Evolutionary conservation across 2,113 vertebrate species (phyloP), one percentile per base, ranked within the genome.

Genomic region (Pelvicachromis taeniatus): DNA sequence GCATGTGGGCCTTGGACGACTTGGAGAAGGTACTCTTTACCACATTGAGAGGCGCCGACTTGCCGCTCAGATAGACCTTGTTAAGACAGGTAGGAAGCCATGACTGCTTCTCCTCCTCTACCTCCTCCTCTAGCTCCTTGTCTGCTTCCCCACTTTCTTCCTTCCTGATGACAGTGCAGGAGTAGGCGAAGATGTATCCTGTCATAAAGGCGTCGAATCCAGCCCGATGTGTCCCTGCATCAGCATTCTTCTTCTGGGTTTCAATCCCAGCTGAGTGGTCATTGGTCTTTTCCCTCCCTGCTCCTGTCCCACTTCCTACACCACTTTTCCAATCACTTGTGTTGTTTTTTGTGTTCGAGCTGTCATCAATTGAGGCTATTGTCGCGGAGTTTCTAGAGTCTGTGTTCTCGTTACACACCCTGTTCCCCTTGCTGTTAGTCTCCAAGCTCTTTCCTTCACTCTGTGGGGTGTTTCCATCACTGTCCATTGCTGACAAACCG

Each of bases 131-230:
- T 0, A 83, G 21, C 23, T 92, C 91, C 0, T 84, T 81, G 58
- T 73, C 93, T 53, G 12, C 31, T 19, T 1, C 53, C 38, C 14
- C 55, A 2, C 4, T 86, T 2, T 23, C 75, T 3, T 92, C 93
- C 4, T 88, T 92, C 59, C 90, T 93, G 61, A 94, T 93, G 21
- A 96, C 80, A 63, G 96, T 84, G 83, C 93, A 95, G 0, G 97
- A 95, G 0, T 96, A 97, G 79, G 97, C 97, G 90, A 99, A 99
- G 89, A 99, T 96, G 14, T 97, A 99, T 16, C 97, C 99, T 0
- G 98, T 99, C 98, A 99, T 99, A 90, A 99, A 99, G 0, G 98
- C 98, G 6, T 99, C 99, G 5, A 99, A 99, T 8, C 99, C 98
- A 2, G 99, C 98, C 31, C 98, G 92, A 89, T 99, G 99, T 0